Evolutionary conservation across 2,113 vertebrate species (phyloP).

Genomic region (Xiphias gladius): DNA sequence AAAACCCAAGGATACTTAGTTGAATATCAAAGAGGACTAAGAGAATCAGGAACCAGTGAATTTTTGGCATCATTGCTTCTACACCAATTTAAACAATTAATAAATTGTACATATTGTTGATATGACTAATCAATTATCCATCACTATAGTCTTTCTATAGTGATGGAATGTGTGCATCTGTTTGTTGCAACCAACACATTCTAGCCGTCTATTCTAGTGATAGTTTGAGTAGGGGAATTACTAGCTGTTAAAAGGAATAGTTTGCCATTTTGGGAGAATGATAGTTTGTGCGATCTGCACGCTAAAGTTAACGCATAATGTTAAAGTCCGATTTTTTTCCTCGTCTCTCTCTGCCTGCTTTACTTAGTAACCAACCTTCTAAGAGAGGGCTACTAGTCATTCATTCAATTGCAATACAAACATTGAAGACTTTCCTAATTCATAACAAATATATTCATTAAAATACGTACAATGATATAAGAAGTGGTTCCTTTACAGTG

Average conservation of each 20-base stretch:
- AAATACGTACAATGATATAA: not conserved
- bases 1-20: not conserved
- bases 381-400: not conserved
- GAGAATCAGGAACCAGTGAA: no score
- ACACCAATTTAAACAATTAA: not conserved
- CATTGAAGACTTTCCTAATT: not conserved
- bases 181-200: no score
- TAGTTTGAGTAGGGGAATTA: not conserved
- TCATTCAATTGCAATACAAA: not conserved
- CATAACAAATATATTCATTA: no score
- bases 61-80: not conserved
- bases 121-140: not conserved
- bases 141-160: not conserved
- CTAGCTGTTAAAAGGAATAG: not conserved
- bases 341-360: not conserved
- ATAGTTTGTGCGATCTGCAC: no score
- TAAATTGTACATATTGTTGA: no score
- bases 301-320: no score
- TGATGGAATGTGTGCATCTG: not conserved
- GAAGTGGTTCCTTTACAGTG: not conserved
- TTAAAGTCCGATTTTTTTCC: no score
- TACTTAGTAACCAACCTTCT: not conserved
- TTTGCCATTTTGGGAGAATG: not conserved
- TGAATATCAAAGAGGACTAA: not conserved
- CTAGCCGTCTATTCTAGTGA: not conserved